A percentile compares a stretch with the other conserved stretches of the same genome.
These are phyloP conservation scores for Fratercula arctica DNA, from an alignment of 2,797 vertebrate species.

Conservation along the genomic window DNA sequence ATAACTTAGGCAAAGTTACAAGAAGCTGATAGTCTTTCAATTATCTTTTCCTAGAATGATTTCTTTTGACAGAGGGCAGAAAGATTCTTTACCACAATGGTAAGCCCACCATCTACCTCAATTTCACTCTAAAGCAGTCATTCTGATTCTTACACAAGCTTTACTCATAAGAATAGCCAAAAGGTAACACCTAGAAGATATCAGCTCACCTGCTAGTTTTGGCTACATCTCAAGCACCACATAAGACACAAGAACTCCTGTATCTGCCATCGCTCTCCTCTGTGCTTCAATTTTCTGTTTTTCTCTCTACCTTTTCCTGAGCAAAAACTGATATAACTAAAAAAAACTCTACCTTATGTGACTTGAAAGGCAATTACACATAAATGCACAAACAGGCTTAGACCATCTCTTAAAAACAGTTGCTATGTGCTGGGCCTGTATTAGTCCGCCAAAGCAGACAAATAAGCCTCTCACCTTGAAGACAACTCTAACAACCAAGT, in stretches of 20 bases:
- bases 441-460: background rate
- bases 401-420: background rate
- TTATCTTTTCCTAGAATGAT: background rate
- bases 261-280: background rate
- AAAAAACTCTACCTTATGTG: background rate
- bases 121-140: background rate
- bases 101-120: background rate
- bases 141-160: background rate
- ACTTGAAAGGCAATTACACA: background rate
- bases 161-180: background rate
- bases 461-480: background rate
- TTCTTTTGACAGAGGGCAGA: background rate
- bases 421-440: background rate
- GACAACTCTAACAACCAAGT: background rate
- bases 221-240: background rate
- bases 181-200: background rate
- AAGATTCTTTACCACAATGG: background rate
- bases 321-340: background rate
- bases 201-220: background rate
- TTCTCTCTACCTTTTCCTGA: background rate
- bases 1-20: background rate
- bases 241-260: background rate
- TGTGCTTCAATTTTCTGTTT: background rate
- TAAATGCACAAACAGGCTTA: background rate
- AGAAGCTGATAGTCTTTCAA: background rate